phyloP scores from a whole-genome alignment of 1,140 invertebrate genomes.

The Leptinotarsa defecta region DNA sequence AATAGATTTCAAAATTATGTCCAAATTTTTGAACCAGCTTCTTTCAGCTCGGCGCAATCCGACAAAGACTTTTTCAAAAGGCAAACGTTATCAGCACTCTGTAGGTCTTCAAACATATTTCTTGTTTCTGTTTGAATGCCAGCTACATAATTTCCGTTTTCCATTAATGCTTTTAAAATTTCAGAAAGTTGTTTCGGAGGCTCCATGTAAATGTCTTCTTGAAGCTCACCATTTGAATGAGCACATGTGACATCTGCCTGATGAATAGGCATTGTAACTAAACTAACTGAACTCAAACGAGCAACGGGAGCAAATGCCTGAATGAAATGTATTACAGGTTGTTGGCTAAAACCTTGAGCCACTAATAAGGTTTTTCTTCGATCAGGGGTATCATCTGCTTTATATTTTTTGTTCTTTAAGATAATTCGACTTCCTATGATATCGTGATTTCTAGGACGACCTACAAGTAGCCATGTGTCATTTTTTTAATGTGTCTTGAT shows the following conservation, averaged over 20 bases:
- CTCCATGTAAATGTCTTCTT: background rate
- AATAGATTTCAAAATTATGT: background rate
- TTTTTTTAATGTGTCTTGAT: background rate
- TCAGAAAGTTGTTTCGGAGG: background rate
- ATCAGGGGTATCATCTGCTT: background rate
- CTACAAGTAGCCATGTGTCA: background rate
- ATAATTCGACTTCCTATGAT: background rate
- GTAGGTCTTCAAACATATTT: background rate
- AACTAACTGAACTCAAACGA: background rate
- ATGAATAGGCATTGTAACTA: background rate
- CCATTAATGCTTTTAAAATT: background rate
- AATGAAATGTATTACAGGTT: background rate
- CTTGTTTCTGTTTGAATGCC: background rate
- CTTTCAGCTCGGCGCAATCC: background rate
- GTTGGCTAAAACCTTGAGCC: background rate
- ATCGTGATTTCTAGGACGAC: background rate
- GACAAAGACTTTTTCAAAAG: background rate
- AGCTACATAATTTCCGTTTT: background rate
- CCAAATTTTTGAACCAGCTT: background rate
- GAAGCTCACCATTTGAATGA: background rate
- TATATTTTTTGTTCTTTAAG: background rate
- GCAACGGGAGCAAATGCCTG: background rate
- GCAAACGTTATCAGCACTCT: background rate
- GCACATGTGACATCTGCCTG: background rate
- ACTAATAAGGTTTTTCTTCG: background rate